Conservation (phyloP, 2,113 vertebrate species). For the Mystacornis crossleyi region DNA sequence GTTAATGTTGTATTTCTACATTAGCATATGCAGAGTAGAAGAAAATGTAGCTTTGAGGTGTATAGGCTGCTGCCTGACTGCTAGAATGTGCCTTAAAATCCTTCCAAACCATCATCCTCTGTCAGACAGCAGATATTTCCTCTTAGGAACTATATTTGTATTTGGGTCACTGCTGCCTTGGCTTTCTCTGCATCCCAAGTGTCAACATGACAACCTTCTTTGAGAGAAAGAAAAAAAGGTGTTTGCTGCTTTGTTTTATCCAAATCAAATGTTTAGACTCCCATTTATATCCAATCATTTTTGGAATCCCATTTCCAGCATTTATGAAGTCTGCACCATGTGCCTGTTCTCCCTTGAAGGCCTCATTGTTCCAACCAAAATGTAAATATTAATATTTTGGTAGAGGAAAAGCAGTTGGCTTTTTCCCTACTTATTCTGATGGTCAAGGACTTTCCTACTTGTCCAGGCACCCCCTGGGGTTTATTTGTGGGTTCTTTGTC, state of each 20-base stretch:
- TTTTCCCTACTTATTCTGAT: neutral
- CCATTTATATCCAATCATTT: neutral
- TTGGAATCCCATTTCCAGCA: neutral
- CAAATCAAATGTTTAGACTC: neutral
- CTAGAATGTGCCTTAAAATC: neutral
- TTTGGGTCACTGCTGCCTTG: neutral
- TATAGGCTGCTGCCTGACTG: neutral
- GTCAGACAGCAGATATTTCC: neutral
- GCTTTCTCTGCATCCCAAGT: neutral
- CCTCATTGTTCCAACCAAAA: neutral
- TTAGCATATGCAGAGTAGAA: neutral
- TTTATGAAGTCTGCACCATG: neutral
- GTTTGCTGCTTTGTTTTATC: neutral
- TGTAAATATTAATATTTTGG: neutral
- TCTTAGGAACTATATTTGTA: neutral
- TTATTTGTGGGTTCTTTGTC: neutral
- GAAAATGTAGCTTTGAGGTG: neutral
- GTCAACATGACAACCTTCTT: neutral
- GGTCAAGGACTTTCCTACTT: neutral
- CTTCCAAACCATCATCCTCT: neutral
- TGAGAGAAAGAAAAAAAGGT: neutral
- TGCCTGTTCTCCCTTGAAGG: neutral
- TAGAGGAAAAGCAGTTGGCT: neutral
- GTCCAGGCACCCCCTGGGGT: neutral
- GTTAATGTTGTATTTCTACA: neutral